Conservation (phyloP, 1,140 invertebrate species). For the Atopsyche davidsoni region DNA sequence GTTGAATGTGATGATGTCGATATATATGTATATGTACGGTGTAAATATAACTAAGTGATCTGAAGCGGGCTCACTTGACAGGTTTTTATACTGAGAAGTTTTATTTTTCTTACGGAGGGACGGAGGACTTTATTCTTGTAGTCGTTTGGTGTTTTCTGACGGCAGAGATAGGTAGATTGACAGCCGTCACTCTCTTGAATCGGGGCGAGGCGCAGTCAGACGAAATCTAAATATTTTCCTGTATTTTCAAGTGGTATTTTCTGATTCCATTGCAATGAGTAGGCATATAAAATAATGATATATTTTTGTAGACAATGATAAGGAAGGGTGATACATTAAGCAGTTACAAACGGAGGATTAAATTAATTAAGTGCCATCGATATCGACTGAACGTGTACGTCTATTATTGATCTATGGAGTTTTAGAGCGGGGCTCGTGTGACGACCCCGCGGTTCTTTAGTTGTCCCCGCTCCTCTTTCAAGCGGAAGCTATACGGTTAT, state of each 20-base stretch:
- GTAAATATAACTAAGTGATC: constrained; percentile 17
- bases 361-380: constrained; percentile 29
- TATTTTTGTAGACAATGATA: constrained; percentile 30
- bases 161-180: constrained; percentile 7
- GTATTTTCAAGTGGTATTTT: constrained; percentile 23
- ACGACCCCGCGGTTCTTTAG: too few species aligned
- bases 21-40: constrained; percentile 26
- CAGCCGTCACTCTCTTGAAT: constrained; percentile 7
- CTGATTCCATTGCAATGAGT: constrained; percentile 25
- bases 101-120: constrained; percentile 16
- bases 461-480: too few species aligned
- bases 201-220: constrained; percentile 1
- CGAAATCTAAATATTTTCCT: constrained; percentile 13
- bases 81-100: constrained; percentile 19
- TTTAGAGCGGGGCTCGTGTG: too few species aligned
- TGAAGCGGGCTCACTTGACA: constrained; percentile 8
- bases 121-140: constrained; percentile 25
- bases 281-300: constrained; percentile 26
- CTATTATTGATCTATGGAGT: constrained; percentile 27
- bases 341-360: constrained; percentile 25
- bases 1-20: constrained; percentile 26
- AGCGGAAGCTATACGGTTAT: too few species aligned
- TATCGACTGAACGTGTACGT: constrained; percentile 27
- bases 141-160: constrained; percentile 29
- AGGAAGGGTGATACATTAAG: constrained; percentile 26